Base-by-base conservation (phyloP, 2,888 invertebrate species). In the Dicyrtoma fusca region DNA sequence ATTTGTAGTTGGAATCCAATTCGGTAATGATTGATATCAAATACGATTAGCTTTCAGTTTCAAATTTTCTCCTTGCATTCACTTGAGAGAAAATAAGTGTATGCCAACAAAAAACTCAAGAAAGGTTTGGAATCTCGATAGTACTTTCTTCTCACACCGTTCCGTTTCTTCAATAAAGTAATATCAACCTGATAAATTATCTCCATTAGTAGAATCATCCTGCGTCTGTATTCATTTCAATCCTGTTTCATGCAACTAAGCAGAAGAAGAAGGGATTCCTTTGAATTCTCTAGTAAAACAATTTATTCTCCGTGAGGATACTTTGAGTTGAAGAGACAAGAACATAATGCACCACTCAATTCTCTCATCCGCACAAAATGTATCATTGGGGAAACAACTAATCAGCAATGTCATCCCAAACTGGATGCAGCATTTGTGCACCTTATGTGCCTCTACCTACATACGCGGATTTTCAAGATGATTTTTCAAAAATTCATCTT, bases 1-100 rank as follows among this genome's bases (percentile, higher is more conserved):
- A 66, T 66, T 66, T 66, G 55, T 26, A 42, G 55, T 55, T 66
- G 42, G 66, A 55, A 55, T 34, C 66, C 51, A 66, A 66, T 66
- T 66, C 55, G 34, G 17, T 55, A 11, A 42, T 17, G 66, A 66
- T 66, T 42, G 34, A 17, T 66, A 51, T 55, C 44, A 23, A 14
- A 59, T 19, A 10, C n/a, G 49, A 17, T 64, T 49, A 25, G 55
- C 55, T 66, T 66, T 55, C 66, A 19, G 55, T 21, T 4, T 11
- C 49, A 6, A 4, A 34, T 34, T n/a, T 51, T n/a, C 51, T n/a
- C 51, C 51, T 3, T 47, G 47, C 14, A n/a, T n/a, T n/a, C n/a
- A n/a, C n/a, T n/a, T n/a, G n/a, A n/a, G n/a, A n/a, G n/a, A n/a
- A n/a, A n/a, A n/a, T n/a, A n/a, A n/a, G n/a, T n/a, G n/a, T n/a